Percentiles rank a stretch among this genome's conserved stretches.
These are phyloP conservation scores for Hirundo rustica DNA, from an alignment of 2,797 vertebrate species.

Conservation along the genomic window DNA sequence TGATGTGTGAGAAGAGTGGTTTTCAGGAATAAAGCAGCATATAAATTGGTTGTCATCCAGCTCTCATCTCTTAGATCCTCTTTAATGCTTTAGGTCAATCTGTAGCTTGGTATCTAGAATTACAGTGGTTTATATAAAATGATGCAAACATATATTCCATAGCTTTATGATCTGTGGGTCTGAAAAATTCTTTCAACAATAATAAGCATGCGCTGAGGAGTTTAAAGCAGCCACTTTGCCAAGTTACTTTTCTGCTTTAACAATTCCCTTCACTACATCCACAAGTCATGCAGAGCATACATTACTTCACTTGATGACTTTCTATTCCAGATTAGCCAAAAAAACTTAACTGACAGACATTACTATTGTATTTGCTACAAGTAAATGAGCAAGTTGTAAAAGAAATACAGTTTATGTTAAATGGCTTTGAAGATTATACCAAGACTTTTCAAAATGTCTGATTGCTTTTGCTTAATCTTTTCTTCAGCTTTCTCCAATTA, in stretches of 20 bases:
- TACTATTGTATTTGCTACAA: not conserved
- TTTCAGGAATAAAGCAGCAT: not conserved
- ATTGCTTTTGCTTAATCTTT: slow-evolving; percentile 46
- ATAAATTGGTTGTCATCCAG: not conserved
- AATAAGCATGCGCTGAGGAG: not conserved
- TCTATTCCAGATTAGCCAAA: not conserved
- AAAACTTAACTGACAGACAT: not conserved
- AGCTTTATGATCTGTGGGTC: not conserved
- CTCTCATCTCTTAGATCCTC: not conserved
- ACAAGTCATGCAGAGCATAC: not conserved
- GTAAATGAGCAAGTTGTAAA: not conserved
- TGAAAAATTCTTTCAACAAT: not conserved
- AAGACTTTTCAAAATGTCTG: slow-evolving; percentile 21
- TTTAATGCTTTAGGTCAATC: not conserved
- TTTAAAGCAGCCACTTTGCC: not conserved
- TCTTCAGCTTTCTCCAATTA: slow-evolving; percentile 16
- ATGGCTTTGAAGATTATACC: slow-evolving; percentile 23
- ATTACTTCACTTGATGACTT: not conserved
- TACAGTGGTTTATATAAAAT: not conserved
- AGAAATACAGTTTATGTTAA: slow-evolving; percentile 28
- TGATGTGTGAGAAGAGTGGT: not conserved
- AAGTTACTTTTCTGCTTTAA: not conserved
- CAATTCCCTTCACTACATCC: not conserved
- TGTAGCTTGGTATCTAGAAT: not conserved
- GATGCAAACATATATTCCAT: not conserved